Percentiles rank a stretch among this genome's conserved stretches.
Evolutionary conservation across 2,888 invertebrate species (phyloP).

Genomic region (Galeruca laticollis): DNA sequence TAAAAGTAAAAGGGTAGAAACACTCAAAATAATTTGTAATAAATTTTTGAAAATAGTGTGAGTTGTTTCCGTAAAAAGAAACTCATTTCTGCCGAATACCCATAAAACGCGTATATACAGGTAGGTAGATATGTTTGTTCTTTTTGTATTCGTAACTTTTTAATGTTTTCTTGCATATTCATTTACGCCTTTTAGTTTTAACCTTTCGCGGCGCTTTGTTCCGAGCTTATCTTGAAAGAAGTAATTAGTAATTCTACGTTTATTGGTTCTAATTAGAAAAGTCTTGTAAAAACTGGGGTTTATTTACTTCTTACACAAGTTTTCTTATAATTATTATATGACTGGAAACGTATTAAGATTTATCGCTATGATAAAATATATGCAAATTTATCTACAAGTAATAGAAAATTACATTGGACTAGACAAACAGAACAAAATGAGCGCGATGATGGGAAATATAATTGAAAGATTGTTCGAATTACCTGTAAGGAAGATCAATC

Average conservation of each 20-base stretch:
- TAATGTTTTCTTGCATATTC: constrained; percentile 10
- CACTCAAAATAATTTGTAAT: background rate
- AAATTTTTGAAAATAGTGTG: background rate
- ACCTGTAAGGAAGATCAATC: too few species aligned
- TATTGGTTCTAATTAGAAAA: constrained; percentile 29
- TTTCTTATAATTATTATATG: background rate
- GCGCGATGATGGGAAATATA: too few species aligned
- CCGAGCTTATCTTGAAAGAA: constrained; percentile 31
- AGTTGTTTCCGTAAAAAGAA: background rate
- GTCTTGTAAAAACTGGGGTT: background rate
- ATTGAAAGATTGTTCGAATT: too few species aligned
- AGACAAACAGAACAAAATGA: too few species aligned
- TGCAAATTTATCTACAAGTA: background rate
- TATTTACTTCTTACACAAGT: background rate
- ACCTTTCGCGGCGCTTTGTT: constrained; percentile 23
- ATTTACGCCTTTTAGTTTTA: constrained; percentile 16
- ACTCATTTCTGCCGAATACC: background rate
- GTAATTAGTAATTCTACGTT: constrained; percentile 34
- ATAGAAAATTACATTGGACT: background rate
- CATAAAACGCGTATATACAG: background rate
- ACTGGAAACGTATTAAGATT: background rate
- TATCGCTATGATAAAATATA: background rate
- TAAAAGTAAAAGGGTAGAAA: too few species aligned
- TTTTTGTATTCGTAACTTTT: background rate
- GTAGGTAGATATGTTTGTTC: background rate